Base-by-base conservation (phyloP, 2,888 invertebrate genomes). In the Temnothorax rugatulus region DNA sequence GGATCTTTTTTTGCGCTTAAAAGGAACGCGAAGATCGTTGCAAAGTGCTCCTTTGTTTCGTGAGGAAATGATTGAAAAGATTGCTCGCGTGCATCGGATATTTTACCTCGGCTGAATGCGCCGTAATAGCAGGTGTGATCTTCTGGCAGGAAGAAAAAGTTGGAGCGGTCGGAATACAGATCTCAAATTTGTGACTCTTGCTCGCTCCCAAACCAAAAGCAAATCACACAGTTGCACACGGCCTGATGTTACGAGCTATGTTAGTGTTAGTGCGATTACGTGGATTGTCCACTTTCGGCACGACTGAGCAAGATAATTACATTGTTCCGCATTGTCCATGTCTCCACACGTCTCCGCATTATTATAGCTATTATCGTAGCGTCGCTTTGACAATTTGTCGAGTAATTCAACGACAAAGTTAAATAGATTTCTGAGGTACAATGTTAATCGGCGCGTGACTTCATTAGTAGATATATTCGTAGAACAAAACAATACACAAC, bases 1-100 rank as follows among this genome's bases (percentile, higher is more conserved):
- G 8, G 29, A 59, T 21, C 21, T 69, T 79, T 47, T 41, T 79
- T 57, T 29, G 47, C 13, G 13, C 18, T 68, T 21, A 34, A 59
- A 34, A 77, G 4, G 9, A 41, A 54, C 9, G 11, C 21, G 41
- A 47, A 38, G 34, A 29, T 38, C 25, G 64, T 38, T 76, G 54
- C 18, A n/a, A 41, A 61, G 61, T 41, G 38, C 21, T 54, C 47
- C 64, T 84, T 76, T 71, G 66, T 79, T 82, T 87, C 81, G 79
- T 54, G 63, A 73, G 76, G 84, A 44, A 85, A 74, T 63, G 68
- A 69, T 81, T 61, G 25, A 21, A 86, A 83, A 81, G 77, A 84
- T 83, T 21, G 86, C 84, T 88, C 68, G 87, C 87, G 87, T 87
- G 87, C 75, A 63, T 38, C 29, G 57, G 57, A 29, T 54, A 29